Evolutionary conservation across 2,797 vertebrate genomes (phyloP), one percentile per base, ranked within the genome.

Genomic region (Lagodon rhomboides): DNA sequence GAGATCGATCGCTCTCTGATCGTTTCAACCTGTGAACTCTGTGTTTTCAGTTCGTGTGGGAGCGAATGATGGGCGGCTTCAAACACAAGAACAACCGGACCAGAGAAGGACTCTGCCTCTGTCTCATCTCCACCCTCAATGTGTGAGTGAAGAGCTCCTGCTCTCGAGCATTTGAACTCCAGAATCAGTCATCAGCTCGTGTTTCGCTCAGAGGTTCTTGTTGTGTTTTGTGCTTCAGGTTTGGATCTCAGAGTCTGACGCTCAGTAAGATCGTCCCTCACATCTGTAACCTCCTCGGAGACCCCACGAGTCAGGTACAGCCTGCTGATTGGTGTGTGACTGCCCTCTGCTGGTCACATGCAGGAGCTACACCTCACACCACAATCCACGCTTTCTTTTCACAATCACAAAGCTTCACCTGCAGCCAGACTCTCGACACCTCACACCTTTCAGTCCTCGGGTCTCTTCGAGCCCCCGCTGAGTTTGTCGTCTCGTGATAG

Each of bases 181-280:
- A 10, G 38, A 38, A 38, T 38, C 38, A 38, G 38, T 50, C 11
- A 38, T 41, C 1, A 13, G 0, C 18, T 13, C 2, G 12, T 17
- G 5, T 23, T 23, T 20, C 10, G 4, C 18, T 49, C 27, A 13
- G 8, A 23, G 22, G 1, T 46, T 6, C 3, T 34, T 50, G 34
- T 25, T 47, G 11, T 73, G 2, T 67, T 23, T 50, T 0, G 27
- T 44, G 11, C 83, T 87, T 43, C 90, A 99, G 98, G 92, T 98
- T 97, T 82, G 98, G 98, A 92, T 97, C 98, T 87, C 97, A 98
- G 87, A 97, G 97, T 91, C 95, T 99, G 94, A 99, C 98, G 2
- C 96, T 99, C 84, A 99, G 96, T 95, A 99, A 99, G 94, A 98
- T 99, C 15, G 98, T 99, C 79, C 98, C 98, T 90, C 98, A 99